Evolutionary conservation across 1,140 invertebrate species (phyloP), one percentile per base, ranked within the genome.

Genomic region (Trichoplusia ni): DNA sequence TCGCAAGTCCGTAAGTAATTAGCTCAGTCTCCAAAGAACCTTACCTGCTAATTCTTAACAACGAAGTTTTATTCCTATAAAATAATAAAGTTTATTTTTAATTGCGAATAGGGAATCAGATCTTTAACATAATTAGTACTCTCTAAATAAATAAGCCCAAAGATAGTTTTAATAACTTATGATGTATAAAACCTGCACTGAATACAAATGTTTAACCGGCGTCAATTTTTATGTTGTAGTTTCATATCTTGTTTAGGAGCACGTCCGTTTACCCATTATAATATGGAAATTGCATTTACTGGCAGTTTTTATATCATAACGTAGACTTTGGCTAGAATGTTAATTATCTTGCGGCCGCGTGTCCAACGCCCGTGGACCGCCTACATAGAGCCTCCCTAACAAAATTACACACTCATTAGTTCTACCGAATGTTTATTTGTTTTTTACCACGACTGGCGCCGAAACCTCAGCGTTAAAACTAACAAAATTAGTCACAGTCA

Each of bases 371-470:
- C 49, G 35, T 44, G 73, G 75, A 80, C 84, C 77, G 79, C 81
- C 84, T 81, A 75, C 84, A 79, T 77, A 75, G 74, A 79, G 78
- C 74, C 69, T 81, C 72, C 71, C 79, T 86, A 86, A 89, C 77
- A 47, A 76, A 79, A 86, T 89, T 84, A 84, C 73, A 82, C 82
- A 83, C 82, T 80, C 75, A 89, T 87, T 87, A 86, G 84, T 89
- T 86, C 83, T 83, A 85, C 69, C 69, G 76, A 75, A 83, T 75
- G 68, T 82, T 84, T 86, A 79, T 86, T 87, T 85, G 70, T 84
- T 83, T 86, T 81, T 84, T 82, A 80, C 73, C 56, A 69, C 58
- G 71, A 67, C 67, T 73, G 86, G 81, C 82, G 81, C 82, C 85
- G 75, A 70, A 60, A 47, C 44, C 63, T 46, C 65, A 21, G 68